Evolutionary conservation across 2,797 vertebrate species (phyloP), one percentile per base, ranked within the genome.

Genomic region (Urosaurus nigricauda): DNA sequence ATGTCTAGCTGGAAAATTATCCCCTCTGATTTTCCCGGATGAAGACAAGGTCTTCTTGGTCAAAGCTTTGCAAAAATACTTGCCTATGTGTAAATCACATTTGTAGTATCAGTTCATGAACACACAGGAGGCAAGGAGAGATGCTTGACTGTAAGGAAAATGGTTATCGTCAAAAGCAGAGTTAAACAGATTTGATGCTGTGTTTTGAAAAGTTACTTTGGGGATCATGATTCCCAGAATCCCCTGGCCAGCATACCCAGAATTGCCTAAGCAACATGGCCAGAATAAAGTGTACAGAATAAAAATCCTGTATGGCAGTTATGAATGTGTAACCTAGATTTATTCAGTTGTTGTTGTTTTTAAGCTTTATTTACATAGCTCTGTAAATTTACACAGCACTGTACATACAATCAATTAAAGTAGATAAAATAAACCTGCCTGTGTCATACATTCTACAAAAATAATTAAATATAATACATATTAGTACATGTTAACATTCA

Each of bases 1-100:
- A 63, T 0, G 35, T 87, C 93, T 93, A 90, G 83, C 92, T 92
- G 93, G 90, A 90, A 94, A 94, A 91, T 90, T 88, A 93, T 92
- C 94, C 91, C 90, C 89, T 37, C 65, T 60, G 92, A 90, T 83
- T 95, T 92, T 93, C 60, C 68, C 89, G 87, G 83, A 88, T 88
- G 43, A 85, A 94, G 92, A 92, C 84, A 92, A 95, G 88, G 58
- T 91, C 73, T 88, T 94, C 71, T 87, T 93, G 71, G 71, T 95
- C 83, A 95, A 89, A 90, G 88, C 79, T 92, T 87, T 89, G 68
- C 53, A 91, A 93, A 93, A 93, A 92, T 17, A 47, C 1, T 91
- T 91, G 79, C 12, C 26, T 7, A 32, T 13, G 21, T 79, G 88
- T 74, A 92, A 93, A 92, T 93, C 83, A 82, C 13, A 32, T 32